Percentiles rank a stretch among this genome's conserved stretches.
Conservation (phyloP, 2,113 vertebrate genomes). For the Dicentrarchus labrax region DNA sequence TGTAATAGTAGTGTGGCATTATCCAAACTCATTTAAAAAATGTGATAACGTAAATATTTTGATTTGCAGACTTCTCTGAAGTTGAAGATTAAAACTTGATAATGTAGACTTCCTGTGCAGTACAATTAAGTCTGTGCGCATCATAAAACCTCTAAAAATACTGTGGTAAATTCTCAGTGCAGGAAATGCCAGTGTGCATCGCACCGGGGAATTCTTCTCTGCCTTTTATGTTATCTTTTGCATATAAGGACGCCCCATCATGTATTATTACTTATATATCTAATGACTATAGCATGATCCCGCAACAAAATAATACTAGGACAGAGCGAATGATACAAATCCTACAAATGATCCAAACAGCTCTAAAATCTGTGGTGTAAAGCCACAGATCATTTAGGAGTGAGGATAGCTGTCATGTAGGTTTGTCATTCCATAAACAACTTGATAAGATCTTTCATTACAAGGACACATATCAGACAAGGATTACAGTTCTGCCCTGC, state of each 20-base stretch:
- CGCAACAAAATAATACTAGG: not conserved
- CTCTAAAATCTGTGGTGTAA: not conserved
- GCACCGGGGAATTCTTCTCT: not conserved
- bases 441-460: constrained; percentile 12
- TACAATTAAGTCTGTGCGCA: not conserved
- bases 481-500: constrained; percentile 2
- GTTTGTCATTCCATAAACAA: constrained; percentile 9
- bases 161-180: not conserved
- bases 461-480: constrained; percentile 11
- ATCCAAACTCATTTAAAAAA: constrained; percentile 9
- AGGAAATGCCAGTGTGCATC: not conserved
- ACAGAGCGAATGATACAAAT: not conserved
- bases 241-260: not conserved
- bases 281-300: no score
- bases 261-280: not conserved
- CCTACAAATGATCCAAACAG: not conserved
- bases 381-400: not conserved
- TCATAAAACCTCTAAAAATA: constrained; percentile 16
- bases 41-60: constrained; percentile 12
- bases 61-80: not conserved
- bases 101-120: not conserved
- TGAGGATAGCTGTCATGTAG: not conserved
- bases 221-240: not conserved
- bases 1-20: not conserved
- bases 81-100: not conserved